These are phyloP conservation scores for Stegodyphus dumicola DNA, from an alignment of 1,140 invertebrate species.

Conservation along the genomic window DNA sequence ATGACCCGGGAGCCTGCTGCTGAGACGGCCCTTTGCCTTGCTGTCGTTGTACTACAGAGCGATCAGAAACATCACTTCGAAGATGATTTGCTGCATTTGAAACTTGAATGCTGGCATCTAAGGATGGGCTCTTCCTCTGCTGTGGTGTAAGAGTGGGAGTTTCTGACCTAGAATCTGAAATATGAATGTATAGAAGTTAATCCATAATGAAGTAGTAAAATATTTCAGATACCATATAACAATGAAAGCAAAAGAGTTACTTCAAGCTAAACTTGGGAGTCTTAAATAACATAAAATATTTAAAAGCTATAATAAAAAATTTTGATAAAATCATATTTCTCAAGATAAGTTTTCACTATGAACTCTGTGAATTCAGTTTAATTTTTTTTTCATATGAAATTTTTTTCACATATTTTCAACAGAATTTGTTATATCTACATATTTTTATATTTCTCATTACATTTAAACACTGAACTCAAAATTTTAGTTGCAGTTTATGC, in stretches of 20 bases:
- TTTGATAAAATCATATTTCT: no score
- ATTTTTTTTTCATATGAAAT: no score
- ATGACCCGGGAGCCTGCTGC: background rate
- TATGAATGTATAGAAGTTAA: background rate
- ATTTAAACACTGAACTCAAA: no score
- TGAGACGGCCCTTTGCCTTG: slow-evolving; percentile 22
- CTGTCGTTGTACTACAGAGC: slow-evolving; percentile 7
- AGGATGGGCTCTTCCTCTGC: slow-evolving; percentile 74
- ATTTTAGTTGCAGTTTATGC: no score
- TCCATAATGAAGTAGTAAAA: background rate
- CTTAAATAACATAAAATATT: no score
- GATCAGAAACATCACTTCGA: slow-evolving; percentile 4
- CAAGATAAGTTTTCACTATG: no score
- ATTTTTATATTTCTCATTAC: no score
- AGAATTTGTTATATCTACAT: no score
- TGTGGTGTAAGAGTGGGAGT: slow-evolving; percentile 57
- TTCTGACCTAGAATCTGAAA: slow-evolving; percentile 57
- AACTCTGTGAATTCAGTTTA: no score
- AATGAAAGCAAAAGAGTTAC: background rate
- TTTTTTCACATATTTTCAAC: no score
- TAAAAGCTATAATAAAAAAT: no score
- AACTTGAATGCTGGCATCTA: slow-evolving; percentile 83
- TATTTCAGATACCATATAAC: background rate
- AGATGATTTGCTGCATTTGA: slow-evolving; percentile 44
- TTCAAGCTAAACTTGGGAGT: no score